Percentiles rank a stretch among this genome's conserved stretches.
phyloP scores from a whole-genome alignment of 2,888 invertebrate genomes.

The Perizoma flavofasciatum region DNA sequence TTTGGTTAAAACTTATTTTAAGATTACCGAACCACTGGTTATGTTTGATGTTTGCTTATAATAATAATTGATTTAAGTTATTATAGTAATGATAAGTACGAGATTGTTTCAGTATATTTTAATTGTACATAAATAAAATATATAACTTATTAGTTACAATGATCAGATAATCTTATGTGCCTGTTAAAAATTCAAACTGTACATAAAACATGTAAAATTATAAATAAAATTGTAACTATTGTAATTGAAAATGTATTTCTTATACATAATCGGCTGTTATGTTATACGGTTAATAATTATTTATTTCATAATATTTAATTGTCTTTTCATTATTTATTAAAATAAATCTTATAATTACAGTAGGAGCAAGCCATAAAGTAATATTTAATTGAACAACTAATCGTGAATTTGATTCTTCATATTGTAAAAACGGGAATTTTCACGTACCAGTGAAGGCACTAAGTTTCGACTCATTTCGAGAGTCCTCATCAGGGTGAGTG shows the following conservation, averaged over 20 bases:
- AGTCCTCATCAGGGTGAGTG: too few species aligned
- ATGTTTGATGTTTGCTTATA: too few species aligned
- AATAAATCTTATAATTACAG: too few species aligned
- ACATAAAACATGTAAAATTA: conserved; percentile 40
- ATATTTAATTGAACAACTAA: not conserved
- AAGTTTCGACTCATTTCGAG: too few species aligned
- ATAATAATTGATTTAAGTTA: too few species aligned
- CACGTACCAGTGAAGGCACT: too few species aligned
- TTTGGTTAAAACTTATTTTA: too few species aligned
- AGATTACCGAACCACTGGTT: too few species aligned
- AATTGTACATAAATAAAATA: not conserved
- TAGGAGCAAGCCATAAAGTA: too few species aligned
- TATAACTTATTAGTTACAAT: conserved; percentile 14
- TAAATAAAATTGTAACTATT: conserved; percentile 48
- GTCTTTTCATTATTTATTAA: conserved; percentile 33
- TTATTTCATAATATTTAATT: conserved; percentile 45
- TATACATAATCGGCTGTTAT: conserved; percentile 49
- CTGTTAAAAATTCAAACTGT: conserved; percentile 35
- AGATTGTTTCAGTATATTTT: conserved; percentile 3
- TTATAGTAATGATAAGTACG: not conserved
- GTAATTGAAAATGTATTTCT: conserved; percentile 41
- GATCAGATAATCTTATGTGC: conserved; percentile 32
- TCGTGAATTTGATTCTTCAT: too few species aligned
- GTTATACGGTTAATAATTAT: conserved; percentile 48
- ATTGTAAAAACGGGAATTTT: too few species aligned